Base-by-base conservation (phyloP, 2,888 invertebrate species). In the Actias luna region DNA sequence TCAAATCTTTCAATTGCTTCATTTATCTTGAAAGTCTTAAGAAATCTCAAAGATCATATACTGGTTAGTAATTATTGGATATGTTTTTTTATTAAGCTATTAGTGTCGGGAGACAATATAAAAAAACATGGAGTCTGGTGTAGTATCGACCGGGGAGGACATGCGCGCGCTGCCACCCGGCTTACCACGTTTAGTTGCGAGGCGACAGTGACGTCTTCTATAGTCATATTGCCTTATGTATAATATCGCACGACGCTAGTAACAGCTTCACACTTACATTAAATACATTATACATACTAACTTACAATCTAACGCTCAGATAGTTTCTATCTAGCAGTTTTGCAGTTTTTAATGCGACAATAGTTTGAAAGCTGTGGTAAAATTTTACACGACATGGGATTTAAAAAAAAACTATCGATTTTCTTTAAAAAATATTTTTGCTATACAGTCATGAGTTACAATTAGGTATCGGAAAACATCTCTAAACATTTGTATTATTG, bases 61-160 rank as follows among this genome's bases (percentile, higher is more conserved):
- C 5, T 58, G 75, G 82, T 81, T 79, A 76, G 82, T 85, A 85
- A 88, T 88, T 71, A 74, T 77, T 87, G 82, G 79, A 82, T 82
- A 76, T 84, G 74, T 82, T 82, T 83, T 86, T 71, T 88, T 85
- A 85, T 85, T 83, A 81, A 84, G 83, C 82, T 85, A 87, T 85
- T 86, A 79, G 81, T 88, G 84, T 86, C 84, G 84, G 82, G 83
- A 88, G 86, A 87, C 82, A 88, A 87, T 88, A 89, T 92, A 89
- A 92, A 55, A 92, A 91, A 92, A 89, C 85, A 87, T 88, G 81
- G 87, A 89, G 91, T 89, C 89, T 91, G 89, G 88, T 84, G 84
- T 82, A 75, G 79, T 91, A 92, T 92, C 92, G 92, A 92, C 90
- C 92, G 86, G 84, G 80, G 74, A 29, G 55, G 72, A 73, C 67